These are phyloP conservation scores for Leptestheria dahalacensis DNA, from an alignment of 1,140 invertebrate genomes.

Conservation along the genomic window DNA sequence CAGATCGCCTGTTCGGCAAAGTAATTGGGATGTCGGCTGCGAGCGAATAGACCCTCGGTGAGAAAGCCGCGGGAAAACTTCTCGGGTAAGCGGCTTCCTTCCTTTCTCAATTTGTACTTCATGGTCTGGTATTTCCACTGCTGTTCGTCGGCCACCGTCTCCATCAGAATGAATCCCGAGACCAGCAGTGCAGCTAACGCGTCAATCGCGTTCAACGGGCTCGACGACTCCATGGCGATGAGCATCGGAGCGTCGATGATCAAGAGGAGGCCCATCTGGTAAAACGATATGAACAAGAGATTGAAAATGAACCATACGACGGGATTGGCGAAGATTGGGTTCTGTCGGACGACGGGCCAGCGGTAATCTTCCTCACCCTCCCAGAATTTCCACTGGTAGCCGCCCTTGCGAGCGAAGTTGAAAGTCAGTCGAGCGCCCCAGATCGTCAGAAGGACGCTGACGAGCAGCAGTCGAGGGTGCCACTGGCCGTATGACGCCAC, in stretches of 20 bases:
- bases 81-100: background rate
- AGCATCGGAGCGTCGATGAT: background rate
- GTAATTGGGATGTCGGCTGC: background rate
- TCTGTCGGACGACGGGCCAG: background rate
- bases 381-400: background rate
- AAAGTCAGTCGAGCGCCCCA: background rate
- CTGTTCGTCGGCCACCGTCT: background rate
- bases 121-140: background rate
- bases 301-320: background rate
- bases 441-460: background rate
- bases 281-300: background rate
- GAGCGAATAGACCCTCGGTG: background rate
- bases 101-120: background rate
- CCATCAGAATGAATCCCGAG: background rate
- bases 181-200: background rate
- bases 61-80: background rate
- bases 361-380: background rate
- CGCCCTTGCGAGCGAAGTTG: background rate
- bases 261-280: background rate
- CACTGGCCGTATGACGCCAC: background rate
- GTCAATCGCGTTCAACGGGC: background rate
- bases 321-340: background rate
- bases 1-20: background rate
- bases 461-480: background rate
- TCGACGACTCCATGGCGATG: background rate